phyloP scores from a whole-genome alignment of 2,113 vertebrate genomes.

The Pongo pygmaeus region DNA sequence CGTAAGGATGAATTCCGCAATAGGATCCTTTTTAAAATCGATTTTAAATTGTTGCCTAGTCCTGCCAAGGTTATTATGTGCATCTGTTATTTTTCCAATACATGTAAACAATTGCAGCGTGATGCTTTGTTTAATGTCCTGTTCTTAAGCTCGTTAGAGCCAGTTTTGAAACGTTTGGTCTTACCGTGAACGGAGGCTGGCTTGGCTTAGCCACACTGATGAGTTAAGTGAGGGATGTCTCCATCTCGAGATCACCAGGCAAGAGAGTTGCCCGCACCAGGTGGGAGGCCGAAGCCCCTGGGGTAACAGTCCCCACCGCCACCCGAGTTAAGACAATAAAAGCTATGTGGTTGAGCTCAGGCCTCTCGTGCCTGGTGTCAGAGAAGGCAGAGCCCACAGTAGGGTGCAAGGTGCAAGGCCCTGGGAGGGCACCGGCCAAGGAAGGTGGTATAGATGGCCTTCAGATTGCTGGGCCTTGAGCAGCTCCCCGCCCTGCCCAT shows the following conservation, averaged over 20 bases:
- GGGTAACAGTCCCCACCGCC: accelerated
- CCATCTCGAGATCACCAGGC: background rate
- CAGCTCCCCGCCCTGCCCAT: background rate
- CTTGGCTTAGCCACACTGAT: accelerated
- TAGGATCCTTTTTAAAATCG: background rate
- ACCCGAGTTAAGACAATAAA: background rate
- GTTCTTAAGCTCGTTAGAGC: background rate
- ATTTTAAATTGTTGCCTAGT: background rate
- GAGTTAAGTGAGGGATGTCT: no score
- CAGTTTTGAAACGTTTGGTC: accelerated
- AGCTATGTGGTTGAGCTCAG: accelerated
- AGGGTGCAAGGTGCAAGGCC: background rate
- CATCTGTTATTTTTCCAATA: background rate
- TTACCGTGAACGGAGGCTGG: accelerated
- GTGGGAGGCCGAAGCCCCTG: accelerated
- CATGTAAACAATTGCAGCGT: accelerated
- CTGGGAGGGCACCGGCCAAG: no score
- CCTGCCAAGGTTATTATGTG: background rate
- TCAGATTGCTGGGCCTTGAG: accelerated
- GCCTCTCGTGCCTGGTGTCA: background rate
- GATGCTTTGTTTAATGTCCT: background rate
- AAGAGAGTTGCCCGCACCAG: accelerated
- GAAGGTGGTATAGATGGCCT: no score
- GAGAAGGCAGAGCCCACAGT: background rate
- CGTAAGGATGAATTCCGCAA: background rate